Evolutionary conservation across 2,797 vertebrate species (phyloP), one percentile per base, ranked within the genome.

Genomic region (Falco biarmicus): DNA sequence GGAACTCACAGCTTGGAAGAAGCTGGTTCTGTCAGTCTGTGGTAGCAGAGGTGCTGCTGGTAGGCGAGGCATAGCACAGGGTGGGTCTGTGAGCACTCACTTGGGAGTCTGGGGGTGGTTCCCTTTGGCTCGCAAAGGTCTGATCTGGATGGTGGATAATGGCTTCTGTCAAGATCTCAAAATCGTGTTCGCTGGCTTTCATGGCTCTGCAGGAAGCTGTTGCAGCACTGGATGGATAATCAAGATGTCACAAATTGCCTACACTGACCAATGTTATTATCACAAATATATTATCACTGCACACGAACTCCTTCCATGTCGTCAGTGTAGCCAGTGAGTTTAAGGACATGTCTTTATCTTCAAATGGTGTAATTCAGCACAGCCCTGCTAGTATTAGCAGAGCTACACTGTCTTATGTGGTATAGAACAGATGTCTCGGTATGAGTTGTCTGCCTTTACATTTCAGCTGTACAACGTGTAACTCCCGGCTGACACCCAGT

Each of bases 401-500:
- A 16, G 18, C 37, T 53, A 2, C 28, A 0, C 22, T 8, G 47
- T 3, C 37, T 24, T 4, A 7, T 43, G 9, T 1, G 25, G 18
- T 3, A 5, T 1, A 31, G 47, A 11, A 3, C 12, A 9, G 5
- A 3, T 13, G 4, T 7, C 61, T 10, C 19, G 9, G 1, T 1
- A 4, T 0, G 13, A 60, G 13, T 2, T 4, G 16, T 7, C 31
- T 1, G 11, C 51, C 18, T 61, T 20, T 11, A 7, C 20, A 4
- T 2, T 10, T 9, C 74, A 1, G 0, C 0, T 7, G 9, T 2
- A 2, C 63, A 10, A 54, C 18, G 9, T 4, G 0, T 15, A 29
- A 29, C 59, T 91, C 90, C 9, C 65, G 73, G 37, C 90, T 96
- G 93, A 74, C 94, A 45, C 89, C 85, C 88, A 13, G 91, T 81